Evolutionary conservation across 2,113 vertebrate species (phyloP), one percentile per base, ranked within the genome.

Genomic region (Thomomys bottae): DNA sequence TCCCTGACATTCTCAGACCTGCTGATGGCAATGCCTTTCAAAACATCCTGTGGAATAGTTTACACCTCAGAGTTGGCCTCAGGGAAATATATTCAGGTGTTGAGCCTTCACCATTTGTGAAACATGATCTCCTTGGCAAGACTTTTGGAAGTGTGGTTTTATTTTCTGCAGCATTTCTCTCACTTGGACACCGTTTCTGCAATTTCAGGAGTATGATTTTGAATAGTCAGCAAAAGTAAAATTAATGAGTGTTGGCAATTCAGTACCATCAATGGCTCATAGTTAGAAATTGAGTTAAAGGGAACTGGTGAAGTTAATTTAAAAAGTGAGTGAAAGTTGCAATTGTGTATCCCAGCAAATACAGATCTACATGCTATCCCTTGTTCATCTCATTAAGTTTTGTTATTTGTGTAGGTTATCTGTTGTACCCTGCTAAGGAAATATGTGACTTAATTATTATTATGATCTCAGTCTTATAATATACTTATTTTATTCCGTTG

Each of bases 231-330:
- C 84, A 90, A 67, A 90, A 75, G 34, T 85, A 34, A 75, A 93
- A 78, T 90, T 75, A 90, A 93, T 92, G 40, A 80, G 21, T 64
- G 70, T 77, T 90, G 40, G 81, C 36, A 38, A 84, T 59, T 90
- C 11, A 36, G 36, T 76, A 93, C 84, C 42, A 71, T 86, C 42
- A 76, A 42, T 76, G 76, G 54, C 32, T 71, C 84, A 63, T 23
- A 63, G 30, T 72, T 63, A 93, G 87, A 90, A 88, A 86, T 83
- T 12, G 83, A 94, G 66, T 83, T 63, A 90, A 92, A 85, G 45
- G 45, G 32, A 82, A 86, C 28, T 70, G 61, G 49, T 6, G 67
- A 71, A 20, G 1, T 84, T 85, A 68, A 80, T 86, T 91, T 85
- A 14, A 78, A 91, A 81, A 93, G 12, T 36, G 8, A 84, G 34